phyloP scores from a whole-genome alignment of 2,888 invertebrate species.

The Netelia melanura region DNA sequence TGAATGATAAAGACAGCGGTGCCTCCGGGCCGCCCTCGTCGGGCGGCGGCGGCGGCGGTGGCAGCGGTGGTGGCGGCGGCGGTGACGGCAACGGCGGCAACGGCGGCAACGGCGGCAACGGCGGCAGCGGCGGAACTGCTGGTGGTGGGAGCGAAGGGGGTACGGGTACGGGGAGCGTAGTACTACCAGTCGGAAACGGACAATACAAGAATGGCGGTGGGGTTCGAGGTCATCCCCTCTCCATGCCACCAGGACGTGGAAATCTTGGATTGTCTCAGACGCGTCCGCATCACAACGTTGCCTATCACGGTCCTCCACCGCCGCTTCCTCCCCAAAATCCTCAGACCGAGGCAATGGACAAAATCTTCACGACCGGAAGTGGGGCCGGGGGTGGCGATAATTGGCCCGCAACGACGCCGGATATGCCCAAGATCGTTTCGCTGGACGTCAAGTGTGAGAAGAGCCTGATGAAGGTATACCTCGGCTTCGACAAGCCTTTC shows the following conservation, averaged over 20 bases:
- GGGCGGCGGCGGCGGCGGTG: conserved; percentile 73
- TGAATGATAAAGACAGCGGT: conserved; percentile 86
- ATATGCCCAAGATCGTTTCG: conserved; percentile 97
- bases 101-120: conserved; percentile 33
- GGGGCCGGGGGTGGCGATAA: conserved; percentile 87
- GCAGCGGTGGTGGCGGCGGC: background rate
- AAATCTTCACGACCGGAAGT: conserved; percentile 85
- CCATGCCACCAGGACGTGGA: conserved; percentile 85
- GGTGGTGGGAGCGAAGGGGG: background rate
- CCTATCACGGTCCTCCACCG: conserved; percentile 91
- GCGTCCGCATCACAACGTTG: conserved; percentile 86
- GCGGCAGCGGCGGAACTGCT: conserved; percentile 41
- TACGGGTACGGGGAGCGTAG: conserved; percentile 2
- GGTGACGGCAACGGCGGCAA: conserved; percentile 1
- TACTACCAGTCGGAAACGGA: conserved; percentile 32
- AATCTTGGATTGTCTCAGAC: conserved; percentile 81
- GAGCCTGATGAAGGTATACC: conserved; percentile 96
- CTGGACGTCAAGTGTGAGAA: conserved; percentile 98
- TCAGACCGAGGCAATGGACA: conserved; percentile 87
- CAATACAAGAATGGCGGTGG: conserved; percentile 75
- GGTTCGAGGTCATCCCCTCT: conserved; percentile 84
- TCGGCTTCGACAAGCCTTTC: conserved; percentile 97
- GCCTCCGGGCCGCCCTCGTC: conserved; percentile 81
- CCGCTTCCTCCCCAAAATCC: conserved; percentile 87
- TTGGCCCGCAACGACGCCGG: conserved; percentile 91